phyloP scores from a whole-genome alignment of 1,140 invertebrate genomes.

The Antheraea mylitta region DNA sequence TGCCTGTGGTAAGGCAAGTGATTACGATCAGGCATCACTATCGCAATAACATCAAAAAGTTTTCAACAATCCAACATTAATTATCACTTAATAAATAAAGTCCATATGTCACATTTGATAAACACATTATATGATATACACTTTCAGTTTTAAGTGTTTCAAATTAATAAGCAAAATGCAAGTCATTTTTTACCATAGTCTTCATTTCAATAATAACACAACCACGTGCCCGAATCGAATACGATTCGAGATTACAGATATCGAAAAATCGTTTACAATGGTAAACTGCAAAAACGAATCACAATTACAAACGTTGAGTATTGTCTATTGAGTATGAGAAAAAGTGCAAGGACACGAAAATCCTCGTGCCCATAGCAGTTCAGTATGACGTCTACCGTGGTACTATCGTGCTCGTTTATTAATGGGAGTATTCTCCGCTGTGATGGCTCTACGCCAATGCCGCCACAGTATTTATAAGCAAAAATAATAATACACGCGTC shows the following conservation, averaged over 20 bases:
- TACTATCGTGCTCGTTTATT: not conserved
- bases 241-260: not conserved
- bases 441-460: not conserved
- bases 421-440: not conserved
- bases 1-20: conserved; percentile 37
- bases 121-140: not conserved
- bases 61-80: conserved; percentile 10
- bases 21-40: conserved; percentile 57
- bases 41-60: conserved; percentile 23
- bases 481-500: not conserved
- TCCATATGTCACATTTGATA: not conserved
- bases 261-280: not conserved
- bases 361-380: not conserved
- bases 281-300: not conserved
- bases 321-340: not conserved
- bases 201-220: not conserved
- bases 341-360: not conserved
- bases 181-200: not conserved
- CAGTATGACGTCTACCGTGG: not conserved
- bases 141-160: too few relatives aligned
- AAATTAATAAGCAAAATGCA: not conserved
- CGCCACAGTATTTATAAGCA: not conserved
- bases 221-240: not conserved
- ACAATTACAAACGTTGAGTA: not conserved
- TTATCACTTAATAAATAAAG: not conserved